Percentiles rank a stretch among this genome's conserved stretches.
Conservation (phyloP, 2,113 vertebrate genomes). For the Pteropus alecto region DNA sequence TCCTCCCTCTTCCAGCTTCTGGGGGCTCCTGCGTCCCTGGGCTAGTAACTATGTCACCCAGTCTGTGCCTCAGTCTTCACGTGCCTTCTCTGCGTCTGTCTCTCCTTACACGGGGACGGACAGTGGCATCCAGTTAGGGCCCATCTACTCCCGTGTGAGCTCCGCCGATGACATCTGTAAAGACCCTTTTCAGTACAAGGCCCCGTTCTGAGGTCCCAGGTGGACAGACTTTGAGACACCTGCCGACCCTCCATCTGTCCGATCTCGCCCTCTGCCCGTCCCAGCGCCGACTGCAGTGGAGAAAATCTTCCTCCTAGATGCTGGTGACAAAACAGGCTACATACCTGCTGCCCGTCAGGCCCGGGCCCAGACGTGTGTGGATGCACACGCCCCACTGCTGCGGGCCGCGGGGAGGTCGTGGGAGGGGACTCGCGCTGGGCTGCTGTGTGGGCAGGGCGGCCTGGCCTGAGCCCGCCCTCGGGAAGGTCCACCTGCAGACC, state of each 20-base stretch:
- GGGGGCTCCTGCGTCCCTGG: background rate
- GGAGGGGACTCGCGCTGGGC: too few species aligned
- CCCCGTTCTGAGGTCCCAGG: background rate
- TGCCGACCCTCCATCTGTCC: too few species aligned
- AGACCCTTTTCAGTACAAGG: background rate
- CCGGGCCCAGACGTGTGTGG: background rate
- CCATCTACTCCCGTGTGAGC: background rate
- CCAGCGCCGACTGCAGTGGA: rapidly evolving
- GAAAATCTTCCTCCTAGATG: background rate
- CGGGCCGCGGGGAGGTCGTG: too few species aligned
- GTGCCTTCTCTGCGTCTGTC: background rate
- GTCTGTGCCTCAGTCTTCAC: background rate
- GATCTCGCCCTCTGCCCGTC: background rate
- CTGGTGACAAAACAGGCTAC: too few species aligned
- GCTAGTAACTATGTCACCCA: background rate
- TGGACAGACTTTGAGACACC: background rate
- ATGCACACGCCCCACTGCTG: rapidly evolving
- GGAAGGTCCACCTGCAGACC: background rate
- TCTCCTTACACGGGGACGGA: too few species aligned
- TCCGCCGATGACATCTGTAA: background rate
- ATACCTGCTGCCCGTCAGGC: background rate
- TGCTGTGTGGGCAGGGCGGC: background rate
- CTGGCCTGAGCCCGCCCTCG: background rate
- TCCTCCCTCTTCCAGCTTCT: background rate
- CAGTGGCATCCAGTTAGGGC: background rate